phyloP scores from a whole-genome alignment of 2,888 invertebrate species.

The Colletes collaris region DNA sequence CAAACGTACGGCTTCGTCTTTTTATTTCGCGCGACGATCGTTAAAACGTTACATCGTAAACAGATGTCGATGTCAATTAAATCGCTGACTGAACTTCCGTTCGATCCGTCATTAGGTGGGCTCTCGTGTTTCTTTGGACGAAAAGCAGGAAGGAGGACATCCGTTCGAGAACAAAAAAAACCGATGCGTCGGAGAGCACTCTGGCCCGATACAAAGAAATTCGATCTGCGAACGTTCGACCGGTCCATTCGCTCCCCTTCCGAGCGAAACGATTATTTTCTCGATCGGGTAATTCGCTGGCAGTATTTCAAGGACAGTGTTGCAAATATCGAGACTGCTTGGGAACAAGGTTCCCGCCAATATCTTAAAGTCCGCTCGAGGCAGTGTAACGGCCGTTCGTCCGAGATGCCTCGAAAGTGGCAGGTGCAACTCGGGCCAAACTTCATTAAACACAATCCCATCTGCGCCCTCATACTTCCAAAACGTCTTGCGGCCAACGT shows the following conservation, averaged over 20 bases:
- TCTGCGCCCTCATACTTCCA: conserved; percentile 80
- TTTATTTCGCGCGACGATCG: background rate
- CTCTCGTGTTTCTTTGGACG: conserved; percentile 59
- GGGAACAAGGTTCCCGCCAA: conserved; percentile 71
- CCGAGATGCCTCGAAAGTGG: conserved; percentile 77
- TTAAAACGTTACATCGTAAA: conserved; percentile 23
- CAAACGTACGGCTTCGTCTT: background rate
- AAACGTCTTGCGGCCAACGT: conserved; percentile 68
- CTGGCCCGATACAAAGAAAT: conserved; percentile 30
- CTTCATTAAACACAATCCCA: conserved; percentile 81
- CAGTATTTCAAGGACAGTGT: background rate
- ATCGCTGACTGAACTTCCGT: conserved; percentile 56
- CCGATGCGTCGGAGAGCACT: conserved; percentile 11
- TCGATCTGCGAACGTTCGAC: conserved; percentile 25
- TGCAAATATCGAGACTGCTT: conserved; percentile 30
- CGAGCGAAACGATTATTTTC: background rate
- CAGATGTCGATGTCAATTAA: conserved; percentile 68
- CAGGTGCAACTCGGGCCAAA: conserved; percentile 80
- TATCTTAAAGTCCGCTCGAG: conserved; percentile 65
- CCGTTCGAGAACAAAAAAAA: conserved; percentile 45
- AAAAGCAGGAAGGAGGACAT: conserved; percentile 63
- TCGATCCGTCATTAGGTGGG: conserved; percentile 46
- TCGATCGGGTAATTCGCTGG: no score
- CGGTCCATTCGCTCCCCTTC: background rate
- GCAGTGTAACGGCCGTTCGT: conserved; percentile 71